Evolutionary conservation across 64 coral and sea anemone species (phyloP), one percentile per base, ranked within the genome.

Genomic region (Actinia tenebrosa): DNA sequence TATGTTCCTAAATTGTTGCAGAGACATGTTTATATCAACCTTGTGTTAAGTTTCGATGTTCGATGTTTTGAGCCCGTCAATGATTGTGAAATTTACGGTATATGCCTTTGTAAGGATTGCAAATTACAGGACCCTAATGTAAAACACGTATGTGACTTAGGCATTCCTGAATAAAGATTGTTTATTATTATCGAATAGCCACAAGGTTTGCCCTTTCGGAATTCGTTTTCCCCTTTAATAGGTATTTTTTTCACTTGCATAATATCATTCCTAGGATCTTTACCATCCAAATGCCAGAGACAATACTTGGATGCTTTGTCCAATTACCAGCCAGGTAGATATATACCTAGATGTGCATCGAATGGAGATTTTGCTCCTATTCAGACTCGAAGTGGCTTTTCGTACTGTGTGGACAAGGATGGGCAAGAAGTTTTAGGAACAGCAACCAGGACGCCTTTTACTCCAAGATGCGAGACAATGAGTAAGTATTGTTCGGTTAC

Each of bases 401-500:
- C 94, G 0, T 88, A 79, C 64, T 96, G 94, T 56, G 94, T 96
- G 16, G 63, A 84, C n/a, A 45, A 53, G 4, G 71, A 80, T 44
- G 94, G 94, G 20, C 88, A 58, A 79, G 91, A 96, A 88, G 77
- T 92, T 59, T 78, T 44, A 16, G 94, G 94, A 84, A 90, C 94
- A 10, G 83, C 84, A 71, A 66, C 86, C 8, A 78, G 42, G 16
- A 89, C 78, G 55, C 94, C 94, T 22, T 96, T 89, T 50, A 89
- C 64, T 23, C 94, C 94, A 59, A 84, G 80, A 53, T 96, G 94
- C 63, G 43, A 85, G 23, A 17, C 5, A 37, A 26, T 59, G 16
- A 25, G 83, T 85, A 85, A 1, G 56, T 75, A 27, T 75, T 42
- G 10, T 3, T 75, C 25, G 14, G 10, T 75, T n/a, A 4, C n/a